A percentile compares a stretch with the other conserved stretches of the same genome.
These are phyloP conservation scores for Xylophagus ater DNA, from an alignment of 2,888 invertebrate genomes.

Conservation along the genomic window DNA sequence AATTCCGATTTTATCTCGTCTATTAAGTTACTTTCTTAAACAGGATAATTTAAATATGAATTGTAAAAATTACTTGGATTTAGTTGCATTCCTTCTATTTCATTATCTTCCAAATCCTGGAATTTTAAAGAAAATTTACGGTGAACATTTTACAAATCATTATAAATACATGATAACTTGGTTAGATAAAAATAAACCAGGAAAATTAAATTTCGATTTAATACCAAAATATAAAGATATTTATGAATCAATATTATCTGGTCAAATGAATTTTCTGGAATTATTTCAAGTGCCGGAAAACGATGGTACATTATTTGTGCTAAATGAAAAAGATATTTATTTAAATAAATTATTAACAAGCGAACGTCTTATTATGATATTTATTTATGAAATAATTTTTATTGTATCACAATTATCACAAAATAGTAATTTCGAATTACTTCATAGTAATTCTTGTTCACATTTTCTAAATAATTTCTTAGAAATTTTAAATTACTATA, in stretches of 20 bases:
- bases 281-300: constrained; percentile 21
- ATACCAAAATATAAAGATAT: constrained; percentile 24
- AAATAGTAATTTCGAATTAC: constrained; percentile 22
- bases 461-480: constrained; percentile 11
- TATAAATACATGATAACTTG: constrained; percentile 25
- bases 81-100: constrained; percentile 31
- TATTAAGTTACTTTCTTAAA: constrained; percentile 32
- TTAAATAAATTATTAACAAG: constrained; percentile 25
- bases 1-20: constrained; percentile 30
- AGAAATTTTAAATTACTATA: constrained; percentile 1
- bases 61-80: constrained; percentile 38
- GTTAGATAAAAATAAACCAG: constrained; percentile 16
- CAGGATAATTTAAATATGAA: constrained; percentile 25
- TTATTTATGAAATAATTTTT: constrained; percentile 29
- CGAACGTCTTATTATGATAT: constrained; percentile 29
- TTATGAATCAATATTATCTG: constrained; percentile 20
- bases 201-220: constrained; percentile 5
- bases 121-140: constrained; percentile 23
- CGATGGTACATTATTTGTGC: constrained; percentile 19
- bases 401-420: constrained; percentile 23
- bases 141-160: constrained; percentile 18
- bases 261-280: constrained; percentile 18
- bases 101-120: constrained; percentile 31
- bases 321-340: constrained; percentile 22
- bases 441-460: constrained; percentile 15